These are phyloP conservation scores for Gila orcuttii DNA, from an alignment of 2,113 vertebrate genomes.

Conservation along the genomic window DNA sequence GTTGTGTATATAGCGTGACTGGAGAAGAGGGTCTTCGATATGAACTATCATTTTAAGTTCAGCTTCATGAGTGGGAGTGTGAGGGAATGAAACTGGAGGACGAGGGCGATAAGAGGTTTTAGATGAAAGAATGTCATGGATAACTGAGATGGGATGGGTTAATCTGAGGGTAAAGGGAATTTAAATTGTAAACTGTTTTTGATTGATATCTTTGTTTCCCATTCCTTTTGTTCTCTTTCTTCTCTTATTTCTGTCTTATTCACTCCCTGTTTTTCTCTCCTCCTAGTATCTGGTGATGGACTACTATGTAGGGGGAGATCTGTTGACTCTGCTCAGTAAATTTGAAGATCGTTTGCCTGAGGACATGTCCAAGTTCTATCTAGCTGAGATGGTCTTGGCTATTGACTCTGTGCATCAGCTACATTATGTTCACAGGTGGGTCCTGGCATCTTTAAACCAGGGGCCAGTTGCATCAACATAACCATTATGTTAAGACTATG, in stretches of 20 bases:
- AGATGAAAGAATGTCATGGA: not conserved
- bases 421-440: constrained; percentile 97
- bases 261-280: constrained; percentile 21
- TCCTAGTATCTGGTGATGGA: constrained; percentile 98
- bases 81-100: not conserved
- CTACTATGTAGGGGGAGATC: constrained; percentile 98
- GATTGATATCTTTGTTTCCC: not conserved
- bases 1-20: constrained; percentile 25
- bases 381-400: constrained; percentile 98
- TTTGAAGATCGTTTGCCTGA: constrained; percentile 97
- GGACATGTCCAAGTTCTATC: constrained; percentile 98
- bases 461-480: too few species aligned
- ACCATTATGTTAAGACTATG: too few species aligned
- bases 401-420: constrained; percentile 98
- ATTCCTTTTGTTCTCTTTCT: not conserved
- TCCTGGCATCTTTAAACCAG: not conserved
- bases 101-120: not conserved
- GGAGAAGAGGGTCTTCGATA: constrained; percentile 15
- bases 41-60: constrained; percentile 6
- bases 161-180: constrained; percentile 14
- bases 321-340: constrained; percentile 97
- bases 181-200: not conserved
- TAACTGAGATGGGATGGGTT: constrained; percentile 15
- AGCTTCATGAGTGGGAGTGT: constrained; percentile 9
- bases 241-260: not conserved